Evolutionary conservation across 2,113 vertebrate species (phyloP), one percentile per base, ranked within the genome.

Genomic region (Paralichthys olivaceus): DNA sequence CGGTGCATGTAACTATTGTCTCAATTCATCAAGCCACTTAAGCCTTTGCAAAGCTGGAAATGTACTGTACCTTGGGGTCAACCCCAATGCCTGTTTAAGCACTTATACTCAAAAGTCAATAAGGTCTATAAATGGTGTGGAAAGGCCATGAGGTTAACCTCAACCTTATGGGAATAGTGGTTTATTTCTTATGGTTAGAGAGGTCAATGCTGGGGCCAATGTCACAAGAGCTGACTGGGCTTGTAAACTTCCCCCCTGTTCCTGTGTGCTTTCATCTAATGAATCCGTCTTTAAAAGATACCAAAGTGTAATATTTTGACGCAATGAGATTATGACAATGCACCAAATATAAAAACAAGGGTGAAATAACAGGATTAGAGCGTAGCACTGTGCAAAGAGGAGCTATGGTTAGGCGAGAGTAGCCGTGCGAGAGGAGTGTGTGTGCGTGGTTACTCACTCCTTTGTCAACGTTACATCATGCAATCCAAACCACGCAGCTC

Each of bases 401-500:
- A 78, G 69, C 75, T 53, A 29, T 0, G 69, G 75, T 28, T 76
- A 29, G 72, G 47, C 51, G 12, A 78, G 83, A 84, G 67, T 23
- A 75, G 79, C 72, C 79, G 57, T 60, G 29, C 17, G 20, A 17
- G 58, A 7, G 57, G 29, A 28, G 57, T 78, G 84, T 79, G 84
- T 71, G 88, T 69, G 77, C 58, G 73, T 82, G 82, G 87, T 91
- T 90, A 93, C 90, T 89, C 87, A 89, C 85, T 86, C 89, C 87
- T 92, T 93, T 93, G 90, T 93, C 91, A 91, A 70, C 81, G 89
- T 91, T 93, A 93, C 90, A 92, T 94, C 90, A 92, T 89, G 89
- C 91, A 92, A 92, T 74, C 84, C 89, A 79, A 91, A 88, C 86
- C 85, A 86, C 77, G 84, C 84, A 77, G 83, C 87, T 84, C 77